These are phyloP conservation scores for Anas bernieri DNA, from an alignment of 2,797 vertebrate genomes.

Conservation along the genomic window DNA sequence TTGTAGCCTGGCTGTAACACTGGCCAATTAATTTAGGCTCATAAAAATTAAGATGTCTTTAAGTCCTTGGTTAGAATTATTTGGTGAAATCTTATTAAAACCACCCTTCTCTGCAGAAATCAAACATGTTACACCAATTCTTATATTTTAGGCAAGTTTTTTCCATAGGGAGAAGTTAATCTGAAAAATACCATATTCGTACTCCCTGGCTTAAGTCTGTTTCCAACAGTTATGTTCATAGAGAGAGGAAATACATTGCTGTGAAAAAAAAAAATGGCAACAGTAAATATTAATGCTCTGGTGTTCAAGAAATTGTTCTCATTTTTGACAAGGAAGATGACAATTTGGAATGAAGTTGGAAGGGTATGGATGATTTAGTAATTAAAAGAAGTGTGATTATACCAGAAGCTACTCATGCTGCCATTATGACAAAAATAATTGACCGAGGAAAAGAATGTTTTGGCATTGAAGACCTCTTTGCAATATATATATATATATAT, in stretches of 20 bases:
- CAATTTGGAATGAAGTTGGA: conserved; percentile 9
- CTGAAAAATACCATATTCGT: neutral
- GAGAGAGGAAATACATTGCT: neutral
- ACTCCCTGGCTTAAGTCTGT: neutral
- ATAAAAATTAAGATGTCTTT: conserved; percentile 50
- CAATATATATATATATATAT: neutral
- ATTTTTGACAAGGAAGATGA: conserved; percentile 7
- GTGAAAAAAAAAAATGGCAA: neutral
- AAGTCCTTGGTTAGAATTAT: conserved; percentile 16
- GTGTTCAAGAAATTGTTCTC: conserved; percentile 6
- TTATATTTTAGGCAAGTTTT: neutral
- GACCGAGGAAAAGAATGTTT: neutral
- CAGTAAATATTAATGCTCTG: neutral
- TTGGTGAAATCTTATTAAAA: conserved; percentile 38
- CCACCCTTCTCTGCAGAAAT: neutral
- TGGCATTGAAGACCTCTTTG: neutral
- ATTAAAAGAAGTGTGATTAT: conserved; percentile 20
- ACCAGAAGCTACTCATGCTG: conserved; percentile 9
- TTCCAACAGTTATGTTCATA: neutral
- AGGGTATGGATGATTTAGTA: neutral
- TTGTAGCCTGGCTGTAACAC: neutral
- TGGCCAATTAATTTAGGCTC: conserved; percentile 24
- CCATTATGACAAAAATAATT: conserved; percentile 34
- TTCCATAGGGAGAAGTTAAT: neutral
- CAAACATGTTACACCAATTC: neutral